Conservation (phyloP, 2,888 invertebrate genomes). For the Clunio marinus region DNA sequence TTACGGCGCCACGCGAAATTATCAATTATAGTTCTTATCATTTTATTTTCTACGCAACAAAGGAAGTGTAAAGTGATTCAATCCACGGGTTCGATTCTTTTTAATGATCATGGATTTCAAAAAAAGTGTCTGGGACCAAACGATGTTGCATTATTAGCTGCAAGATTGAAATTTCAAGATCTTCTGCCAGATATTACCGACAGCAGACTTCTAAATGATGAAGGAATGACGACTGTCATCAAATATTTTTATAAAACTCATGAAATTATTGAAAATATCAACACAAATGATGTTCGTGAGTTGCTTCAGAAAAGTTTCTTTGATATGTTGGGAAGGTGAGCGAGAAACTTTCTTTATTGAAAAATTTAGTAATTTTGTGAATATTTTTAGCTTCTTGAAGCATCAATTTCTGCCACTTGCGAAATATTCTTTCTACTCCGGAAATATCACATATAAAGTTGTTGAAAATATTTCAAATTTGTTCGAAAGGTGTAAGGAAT, state of each 20-base stretch:
- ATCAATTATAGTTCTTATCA: constrained; percentile 1
- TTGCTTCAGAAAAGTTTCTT: constrained; percentile 46
- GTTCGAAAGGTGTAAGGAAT: constrained; percentile 45
- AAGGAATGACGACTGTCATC: constrained; percentile 42
- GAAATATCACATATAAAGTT: constrained; percentile 44
- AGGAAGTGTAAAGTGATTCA: not conserved
- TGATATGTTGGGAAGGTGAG: constrained; percentile 48
- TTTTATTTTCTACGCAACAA: not conserved
- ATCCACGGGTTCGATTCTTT: constrained; percentile 48
- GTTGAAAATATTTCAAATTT: constrained; percentile 44
- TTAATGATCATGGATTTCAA: constrained; percentile 42
- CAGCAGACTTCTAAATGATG: constrained; percentile 1
- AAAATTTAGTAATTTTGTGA: no score
- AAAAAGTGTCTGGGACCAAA: constrained; percentile 48
- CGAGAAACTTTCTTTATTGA: no score
- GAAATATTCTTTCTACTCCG: constrained; percentile 49
- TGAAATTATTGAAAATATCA: constrained; percentile 44
- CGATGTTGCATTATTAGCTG: constrained; percentile 46
- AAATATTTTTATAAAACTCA: constrained; percentile 48
- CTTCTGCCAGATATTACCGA: constrained; percentile 1
- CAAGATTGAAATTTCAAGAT: constrained; percentile 48
- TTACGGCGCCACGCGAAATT: constrained; percentile 25
- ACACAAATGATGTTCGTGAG: constrained; percentile 42
- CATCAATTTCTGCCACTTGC: constrained; percentile 47
- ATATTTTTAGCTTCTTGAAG: constrained; percentile 45